A percentile compares a stretch with the other conserved stretches of the same genome.
Evolutionary conservation across 2,888 invertebrate genomes (phyloP).

Genomic region (Cataglyphis altisquamis): DNA sequence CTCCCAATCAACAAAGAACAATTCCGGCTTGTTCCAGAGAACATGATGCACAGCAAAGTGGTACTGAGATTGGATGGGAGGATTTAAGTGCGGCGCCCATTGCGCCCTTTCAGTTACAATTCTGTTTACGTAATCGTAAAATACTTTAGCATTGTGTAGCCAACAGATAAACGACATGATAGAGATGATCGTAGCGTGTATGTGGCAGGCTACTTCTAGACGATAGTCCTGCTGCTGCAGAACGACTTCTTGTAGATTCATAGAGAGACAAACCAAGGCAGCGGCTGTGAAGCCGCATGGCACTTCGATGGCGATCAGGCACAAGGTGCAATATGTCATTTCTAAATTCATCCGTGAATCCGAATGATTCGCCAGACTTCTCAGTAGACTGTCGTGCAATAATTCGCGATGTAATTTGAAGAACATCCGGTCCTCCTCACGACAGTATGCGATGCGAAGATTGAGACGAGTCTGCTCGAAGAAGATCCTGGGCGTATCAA

Average conservation of each 20-base stretch:
- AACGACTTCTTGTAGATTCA: slow-evolving; percentile 88
- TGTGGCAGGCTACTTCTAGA: slow-evolving; percentile 85
- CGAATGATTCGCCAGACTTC: slow-evolving; percentile 87
- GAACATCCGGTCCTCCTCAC: slow-evolving; percentile 87
- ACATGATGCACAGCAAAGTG: slow-evolving; percentile 88
- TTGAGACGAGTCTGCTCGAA: slow-evolving; percentile 85
- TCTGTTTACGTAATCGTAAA: slow-evolving; percentile 88
- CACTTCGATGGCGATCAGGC: slow-evolving; percentile 88
- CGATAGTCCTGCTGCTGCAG: slow-evolving; percentile 79
- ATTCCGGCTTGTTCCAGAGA: slow-evolving; percentile 88
- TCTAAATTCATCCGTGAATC: slow-evolving; percentile 87
- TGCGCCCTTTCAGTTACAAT: slow-evolving; percentile 88
- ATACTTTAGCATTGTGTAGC: slow-evolving; percentile 88
- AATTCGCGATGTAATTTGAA: slow-evolving; percentile 87
- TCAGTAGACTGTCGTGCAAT: slow-evolving; percentile 86
- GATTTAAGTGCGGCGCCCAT: slow-evolving; percentile 89
- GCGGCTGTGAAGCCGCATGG: slow-evolving; percentile 89
- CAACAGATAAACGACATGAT: slow-evolving; percentile 89
- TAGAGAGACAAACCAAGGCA: slow-evolving; percentile 87
- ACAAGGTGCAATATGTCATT: slow-evolving; percentile 87
- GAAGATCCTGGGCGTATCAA: slow-evolving; percentile 87
- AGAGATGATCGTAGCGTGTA: slow-evolving; percentile 89
- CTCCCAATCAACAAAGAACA: slow-evolving; percentile 90
- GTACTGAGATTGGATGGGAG: slow-evolving; percentile 88
- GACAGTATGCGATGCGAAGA: slow-evolving; percentile 85